phyloP scores from a whole-genome alignment of 2,797 vertebrate genomes.

The Sebastes alutus region DNA sequence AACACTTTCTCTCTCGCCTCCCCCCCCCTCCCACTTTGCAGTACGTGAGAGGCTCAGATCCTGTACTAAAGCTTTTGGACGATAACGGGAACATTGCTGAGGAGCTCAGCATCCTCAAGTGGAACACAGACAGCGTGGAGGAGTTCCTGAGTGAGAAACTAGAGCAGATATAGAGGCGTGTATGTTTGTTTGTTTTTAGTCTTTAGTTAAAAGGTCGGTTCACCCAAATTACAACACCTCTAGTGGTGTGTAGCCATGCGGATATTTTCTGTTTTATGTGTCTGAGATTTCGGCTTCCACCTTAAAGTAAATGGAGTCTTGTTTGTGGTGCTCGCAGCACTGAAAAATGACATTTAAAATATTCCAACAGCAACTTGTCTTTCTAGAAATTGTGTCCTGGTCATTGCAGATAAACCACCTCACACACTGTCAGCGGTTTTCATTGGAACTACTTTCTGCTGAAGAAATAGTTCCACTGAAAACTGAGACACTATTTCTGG shows the following conservation, averaged over 20 bases:
- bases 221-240: background rate
- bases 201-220: conserved; percentile 5
- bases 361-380: background rate
- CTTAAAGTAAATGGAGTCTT: background rate
- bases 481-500: background rate
- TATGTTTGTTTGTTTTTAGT: background rate
- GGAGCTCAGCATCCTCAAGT: conserved; percentile 98
- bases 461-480: background rate
- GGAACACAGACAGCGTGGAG: conserved; percentile 99
- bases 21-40: conserved; percentile 48
- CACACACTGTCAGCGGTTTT: background rate
- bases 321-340: background rate
- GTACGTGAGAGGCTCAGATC: conserved; percentile 98
- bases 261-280: background rate
- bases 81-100: conserved; percentile 98
- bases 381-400: background rate
- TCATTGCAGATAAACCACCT: background rate
- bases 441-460: background rate
- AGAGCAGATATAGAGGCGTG: conserved; percentile 86
- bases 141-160: conserved; percentile 98
- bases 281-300: background rate
- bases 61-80: conserved; percentile 97
- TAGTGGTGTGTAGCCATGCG: background rate
- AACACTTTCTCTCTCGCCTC: conserved; percentile 5
- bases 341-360: background rate